Conservation (phyloP, 2,888 invertebrate genomes). For the Drosophila tripunctata region DNA sequence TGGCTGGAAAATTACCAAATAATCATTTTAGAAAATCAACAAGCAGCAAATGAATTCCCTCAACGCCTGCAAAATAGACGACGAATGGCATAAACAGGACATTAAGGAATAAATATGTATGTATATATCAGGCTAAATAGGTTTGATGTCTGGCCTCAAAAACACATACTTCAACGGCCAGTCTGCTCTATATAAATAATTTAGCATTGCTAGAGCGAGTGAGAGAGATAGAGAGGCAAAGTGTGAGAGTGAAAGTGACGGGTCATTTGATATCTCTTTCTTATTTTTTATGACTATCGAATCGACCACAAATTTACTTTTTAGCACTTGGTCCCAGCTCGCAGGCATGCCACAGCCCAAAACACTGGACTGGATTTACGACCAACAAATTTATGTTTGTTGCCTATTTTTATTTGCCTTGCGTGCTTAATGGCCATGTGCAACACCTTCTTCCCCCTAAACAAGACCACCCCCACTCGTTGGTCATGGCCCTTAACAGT, state of each 20-base stretch:
- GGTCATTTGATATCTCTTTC: constrained; percentile 49
- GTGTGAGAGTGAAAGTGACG: constrained; percentile 6
- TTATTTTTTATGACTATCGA: constrained; percentile 76
- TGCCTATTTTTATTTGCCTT: constrained; percentile 79
- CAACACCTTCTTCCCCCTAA: background rate
- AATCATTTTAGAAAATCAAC: constrained; percentile 69
- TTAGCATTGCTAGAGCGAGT: constrained; percentile 20
- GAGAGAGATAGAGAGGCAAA: background rate
- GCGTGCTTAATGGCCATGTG: constrained; percentile 74
- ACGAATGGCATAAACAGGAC: constrained; percentile 69
- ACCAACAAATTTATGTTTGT: constrained; percentile 78
- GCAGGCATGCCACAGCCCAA: constrained; percentile 61
- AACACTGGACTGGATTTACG: constrained; percentile 72
- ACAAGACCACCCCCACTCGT: background rate
- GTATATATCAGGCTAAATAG: constrained; percentile 41
- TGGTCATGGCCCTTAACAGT: background rate
- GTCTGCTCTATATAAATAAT: constrained; percentile 66
- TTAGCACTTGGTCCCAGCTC: constrained; percentile 77
- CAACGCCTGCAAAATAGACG: constrained; percentile 30
- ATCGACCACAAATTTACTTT: constrained; percentile 81
- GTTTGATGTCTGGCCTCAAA: constrained; percentile 8
- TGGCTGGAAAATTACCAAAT: constrained; percentile 63
- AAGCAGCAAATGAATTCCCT: constrained; percentile 50
- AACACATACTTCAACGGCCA: constrained; percentile 1
- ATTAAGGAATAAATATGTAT: constrained; percentile 62